Evolutionary conservation across 2,113 vertebrate species (phyloP), one percentile per base, ranked within the genome.

Genomic region (Gadus macrocephalus): DNA sequence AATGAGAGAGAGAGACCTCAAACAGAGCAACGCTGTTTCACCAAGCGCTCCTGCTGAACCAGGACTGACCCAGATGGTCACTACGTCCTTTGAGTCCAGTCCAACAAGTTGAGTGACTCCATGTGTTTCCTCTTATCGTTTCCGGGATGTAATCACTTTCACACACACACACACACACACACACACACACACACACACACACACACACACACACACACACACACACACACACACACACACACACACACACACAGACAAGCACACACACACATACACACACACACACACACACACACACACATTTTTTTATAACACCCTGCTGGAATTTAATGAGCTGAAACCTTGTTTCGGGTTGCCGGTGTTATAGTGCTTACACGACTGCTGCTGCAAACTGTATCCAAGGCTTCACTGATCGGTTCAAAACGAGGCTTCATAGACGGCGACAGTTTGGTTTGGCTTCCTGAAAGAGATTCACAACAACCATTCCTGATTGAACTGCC

Each of bases 141-240:
- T 74, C 65, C 19, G 55, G 68, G 76, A 86, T 89, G 86, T 90
- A 84, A 83, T 91, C 89, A 90, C 76, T 78, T 83, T 75, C 77
- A 84, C 3, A 58, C 9, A 58, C 9, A n/a, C 55, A 58, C 86
- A 78, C 82, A 83, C 74, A 82, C 71, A 70, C 70, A 49, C 62
- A n/a, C 55, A 42, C 84, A 20, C 1, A 20, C 20, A 20, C 20
- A 20, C 20, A 20, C 20, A 20, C 25, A 25, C 77, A 84, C 3
- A 58, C 9, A 58, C 20, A 20, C 20, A 20, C 20, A 20, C 20
- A 20, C 20, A 20, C 20, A 20, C 20, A 20, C 1, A 20, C 20
- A 20, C 1, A 20, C 20, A 20, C 20, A 20, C 20, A 20, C 20
- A 20, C 20, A 20, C 20, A 20, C 20, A 20, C 89, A 90, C 76